These are phyloP conservation scores for Halictus rubicundus DNA, from an alignment of 1,140 invertebrate genomes.

Conservation along the genomic window DNA sequence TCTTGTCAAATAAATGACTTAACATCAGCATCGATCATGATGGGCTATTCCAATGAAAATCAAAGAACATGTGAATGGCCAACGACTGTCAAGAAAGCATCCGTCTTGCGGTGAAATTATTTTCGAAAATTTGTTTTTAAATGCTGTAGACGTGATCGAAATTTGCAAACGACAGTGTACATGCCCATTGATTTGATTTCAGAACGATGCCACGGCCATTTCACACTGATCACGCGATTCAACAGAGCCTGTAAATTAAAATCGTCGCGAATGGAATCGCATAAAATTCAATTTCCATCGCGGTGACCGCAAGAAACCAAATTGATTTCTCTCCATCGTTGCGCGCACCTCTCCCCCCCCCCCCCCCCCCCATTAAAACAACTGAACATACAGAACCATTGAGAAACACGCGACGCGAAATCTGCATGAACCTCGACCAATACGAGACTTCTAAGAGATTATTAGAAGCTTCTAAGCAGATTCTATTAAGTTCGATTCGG, in stretches of 20 bases:
- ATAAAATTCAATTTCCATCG: slow-evolving; percentile 28
- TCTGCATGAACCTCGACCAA: slow-evolving; percentile 15
- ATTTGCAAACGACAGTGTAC: no score
- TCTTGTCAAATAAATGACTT: no score
- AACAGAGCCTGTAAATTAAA: slow-evolving; percentile 8
- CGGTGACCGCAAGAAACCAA: background rate
- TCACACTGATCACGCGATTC: background rate
- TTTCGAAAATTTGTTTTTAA: no score
- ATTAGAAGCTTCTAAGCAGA: slow-evolving; percentile 49
- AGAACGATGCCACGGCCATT: background rate
- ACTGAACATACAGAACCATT: background rate
- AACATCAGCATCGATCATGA: no score
- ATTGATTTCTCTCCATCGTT: background rate
- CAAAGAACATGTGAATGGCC: no score
- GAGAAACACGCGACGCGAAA: background rate
- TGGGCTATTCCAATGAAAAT: no score
- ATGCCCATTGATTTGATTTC: background rate
- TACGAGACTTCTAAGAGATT: slow-evolving; percentile 44
- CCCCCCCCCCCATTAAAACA: background rate
- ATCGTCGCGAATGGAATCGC: background rate
- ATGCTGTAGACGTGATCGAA: no score
- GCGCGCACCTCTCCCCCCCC: no score
- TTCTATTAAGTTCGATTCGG: slow-evolving; percentile 55
- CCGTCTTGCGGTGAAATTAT: background rate
- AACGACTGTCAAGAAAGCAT: no score